These are phyloP conservation scores for Dasypus novemcinctus DNA, from an alignment of 2,113 vertebrate genomes.

Conservation along the genomic window DNA sequence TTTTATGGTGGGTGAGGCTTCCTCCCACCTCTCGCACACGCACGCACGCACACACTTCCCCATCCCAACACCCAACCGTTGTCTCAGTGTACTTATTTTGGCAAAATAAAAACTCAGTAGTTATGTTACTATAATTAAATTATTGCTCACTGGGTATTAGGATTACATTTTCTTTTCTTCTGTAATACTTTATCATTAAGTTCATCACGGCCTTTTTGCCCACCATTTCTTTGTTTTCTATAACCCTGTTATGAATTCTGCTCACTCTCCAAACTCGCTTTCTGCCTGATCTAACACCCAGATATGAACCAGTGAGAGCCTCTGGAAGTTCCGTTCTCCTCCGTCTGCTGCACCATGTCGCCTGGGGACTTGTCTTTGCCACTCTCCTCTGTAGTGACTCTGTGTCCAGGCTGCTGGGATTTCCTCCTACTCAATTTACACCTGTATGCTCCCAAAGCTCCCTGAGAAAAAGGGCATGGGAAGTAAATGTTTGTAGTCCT, in stretches of 20 bases:
- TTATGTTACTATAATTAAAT: not conserved
- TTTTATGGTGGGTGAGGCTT: not conserved
- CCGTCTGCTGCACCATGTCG: not conserved
- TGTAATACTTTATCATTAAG: not conserved
- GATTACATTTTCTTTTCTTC: not conserved
- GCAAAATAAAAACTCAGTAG: not conserved
- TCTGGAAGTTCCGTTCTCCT: not conserved
- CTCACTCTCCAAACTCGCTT: not conserved
- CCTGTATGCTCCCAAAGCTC: not conserved
- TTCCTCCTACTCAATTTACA: not conserved
- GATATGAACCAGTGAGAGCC: fast-evolving
- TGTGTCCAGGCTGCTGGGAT: not conserved
- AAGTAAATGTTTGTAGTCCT: no score
- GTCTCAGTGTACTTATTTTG: not conserved
- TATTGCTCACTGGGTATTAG: not conserved
- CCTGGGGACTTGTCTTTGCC: not conserved
- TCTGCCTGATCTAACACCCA: fast-evolving
- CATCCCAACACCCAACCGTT: not conserved
- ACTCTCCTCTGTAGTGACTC: not conserved
- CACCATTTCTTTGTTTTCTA: not conserved
- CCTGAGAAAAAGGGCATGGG: no score
- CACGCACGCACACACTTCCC: no score
- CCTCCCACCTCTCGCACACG: not conserved
- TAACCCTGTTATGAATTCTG: not conserved
- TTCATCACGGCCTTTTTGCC: not conserved